phyloP scores from a whole-genome alignment of 2,797 vertebrate species.

The Sebastes cheni region DNA sequence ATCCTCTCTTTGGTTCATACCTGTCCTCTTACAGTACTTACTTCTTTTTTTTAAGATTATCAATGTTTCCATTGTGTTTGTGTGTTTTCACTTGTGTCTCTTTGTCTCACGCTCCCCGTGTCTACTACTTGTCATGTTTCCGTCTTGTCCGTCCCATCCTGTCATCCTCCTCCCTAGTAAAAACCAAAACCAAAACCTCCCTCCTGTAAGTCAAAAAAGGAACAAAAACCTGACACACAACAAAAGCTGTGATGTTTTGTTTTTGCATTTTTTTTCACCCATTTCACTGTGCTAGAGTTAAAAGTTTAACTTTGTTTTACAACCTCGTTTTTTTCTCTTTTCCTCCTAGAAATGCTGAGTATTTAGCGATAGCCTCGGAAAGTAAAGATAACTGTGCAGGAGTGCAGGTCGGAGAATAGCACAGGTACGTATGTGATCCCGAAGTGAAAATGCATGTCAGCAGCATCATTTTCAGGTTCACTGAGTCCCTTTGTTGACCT shows the following conservation, averaged over 20 bases:
- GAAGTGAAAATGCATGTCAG: not conserved
- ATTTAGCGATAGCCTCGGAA: slow-evolving; percentile 92
- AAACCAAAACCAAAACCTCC: slow-evolving; percentile 60
- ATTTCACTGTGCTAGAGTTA: not conserved
- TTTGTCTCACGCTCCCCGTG: slow-evolving; percentile 33
- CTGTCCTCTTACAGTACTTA: not conserved
- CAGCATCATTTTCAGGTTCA: not conserved
- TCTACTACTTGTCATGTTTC: slow-evolving; percentile 48
- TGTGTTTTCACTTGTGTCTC: slow-evolving; percentile 59
- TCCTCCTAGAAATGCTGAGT: slow-evolving; percentile 85
- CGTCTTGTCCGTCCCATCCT: slow-evolving; percentile 34
- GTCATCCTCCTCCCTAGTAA: slow-evolving; percentile 62
- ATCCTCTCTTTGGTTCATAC: not conserved
- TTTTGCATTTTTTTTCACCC: slow-evolving; percentile 20
- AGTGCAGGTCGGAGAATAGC: slow-evolving; percentile 91
- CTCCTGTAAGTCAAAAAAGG: slow-evolving; percentile 64
- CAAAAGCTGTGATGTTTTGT: slow-evolving; percentile 11
- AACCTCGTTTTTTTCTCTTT: not conserved
- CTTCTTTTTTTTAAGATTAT: slow-evolving; percentile 17
- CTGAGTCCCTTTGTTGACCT: not conserved
- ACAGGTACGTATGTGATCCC: slow-evolving; percentile 64
- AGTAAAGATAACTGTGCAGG: slow-evolving; percentile 94
- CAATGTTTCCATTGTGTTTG: slow-evolving; percentile 34
- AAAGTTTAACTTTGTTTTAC: not conserved
- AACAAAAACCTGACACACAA: slow-evolving; percentile 10